Evolutionary conservation across 2,113 vertebrate species (phyloP).

Genomic region (Aythya baeri): DNA sequence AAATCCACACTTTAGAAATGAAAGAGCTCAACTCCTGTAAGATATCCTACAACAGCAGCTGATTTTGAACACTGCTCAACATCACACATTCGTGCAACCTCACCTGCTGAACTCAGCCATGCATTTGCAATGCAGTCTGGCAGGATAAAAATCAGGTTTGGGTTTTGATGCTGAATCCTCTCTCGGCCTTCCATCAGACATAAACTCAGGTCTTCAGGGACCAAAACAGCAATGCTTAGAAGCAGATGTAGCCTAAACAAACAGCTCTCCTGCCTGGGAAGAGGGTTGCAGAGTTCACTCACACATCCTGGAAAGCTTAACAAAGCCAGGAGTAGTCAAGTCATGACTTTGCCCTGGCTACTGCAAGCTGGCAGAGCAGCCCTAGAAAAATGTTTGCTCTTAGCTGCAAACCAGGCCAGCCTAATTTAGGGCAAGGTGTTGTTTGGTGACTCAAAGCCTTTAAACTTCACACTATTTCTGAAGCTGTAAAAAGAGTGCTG

Average conservation of each 20-base stretch:
- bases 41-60: neutral
- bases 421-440: neutral
- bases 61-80: neutral
- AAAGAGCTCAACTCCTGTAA: neutral
- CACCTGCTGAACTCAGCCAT: neutral
- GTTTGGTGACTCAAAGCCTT: accelerated
- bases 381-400: neutral
- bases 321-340: neutral
- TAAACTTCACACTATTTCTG: accelerated
- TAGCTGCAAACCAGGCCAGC: neutral
- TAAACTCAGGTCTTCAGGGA: neutral
- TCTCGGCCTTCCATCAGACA: neutral
- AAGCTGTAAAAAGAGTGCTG: neutral
- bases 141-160: neutral
- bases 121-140: accelerated
- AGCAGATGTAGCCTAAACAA: no score
- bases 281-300: neutral
- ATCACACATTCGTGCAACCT: neutral
- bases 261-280: neutral
- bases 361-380: neutral
- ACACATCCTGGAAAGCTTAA: neutral
- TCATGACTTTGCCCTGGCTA: neutral
- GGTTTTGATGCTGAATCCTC: neutral
- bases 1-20: neutral
- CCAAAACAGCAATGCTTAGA: neutral